Percentiles rank a stretch among this genome's conserved stretches.
phyloP scores from a whole-genome alignment of 2,888 invertebrate genomes.

The Alentia gelatinosa region DNA sequence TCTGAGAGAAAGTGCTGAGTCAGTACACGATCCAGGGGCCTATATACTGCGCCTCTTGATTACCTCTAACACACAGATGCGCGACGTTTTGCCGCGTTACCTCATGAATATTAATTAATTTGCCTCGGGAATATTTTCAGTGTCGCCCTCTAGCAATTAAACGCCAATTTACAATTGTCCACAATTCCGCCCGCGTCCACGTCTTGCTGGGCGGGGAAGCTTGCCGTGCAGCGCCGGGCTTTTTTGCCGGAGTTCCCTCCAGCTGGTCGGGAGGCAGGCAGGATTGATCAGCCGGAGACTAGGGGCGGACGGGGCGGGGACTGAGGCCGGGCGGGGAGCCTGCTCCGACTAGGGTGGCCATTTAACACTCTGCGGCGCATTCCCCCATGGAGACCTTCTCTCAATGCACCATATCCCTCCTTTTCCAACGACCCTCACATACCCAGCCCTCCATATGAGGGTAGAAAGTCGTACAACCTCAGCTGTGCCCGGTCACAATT shows the following conservation, averaged over 20 bases:
- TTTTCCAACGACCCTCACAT: neutral
- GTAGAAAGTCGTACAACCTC: too few species aligned
- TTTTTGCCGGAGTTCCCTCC: neutral
- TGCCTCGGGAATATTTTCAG: too few species aligned
- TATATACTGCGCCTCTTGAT: too few species aligned
- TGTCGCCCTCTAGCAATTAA: too few species aligned
- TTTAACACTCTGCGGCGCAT: conserved; percentile 7
- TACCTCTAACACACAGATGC: too few species aligned
- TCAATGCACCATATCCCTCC: neutral
- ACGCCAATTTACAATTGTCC: too few species aligned
- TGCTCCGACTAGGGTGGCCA: neutral
- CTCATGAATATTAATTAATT: too few species aligned
- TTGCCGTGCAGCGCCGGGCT: neutral
- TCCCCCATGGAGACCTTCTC: neutral
- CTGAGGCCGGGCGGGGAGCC: neutral
- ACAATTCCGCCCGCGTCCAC: too few species aligned
- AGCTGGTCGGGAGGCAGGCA: neutral
- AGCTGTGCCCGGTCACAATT: too few species aligned
- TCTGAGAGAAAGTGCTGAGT: too few species aligned
- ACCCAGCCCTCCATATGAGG: neutral
- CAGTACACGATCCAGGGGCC: too few species aligned
- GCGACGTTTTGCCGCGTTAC: too few species aligned
- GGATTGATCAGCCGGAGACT: neutral
- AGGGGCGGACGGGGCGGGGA: neutral
- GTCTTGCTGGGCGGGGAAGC: neutral